Evolutionary conservation across 2,113 vertebrate genomes (phyloP), one percentile per base, ranked within the genome.

Genomic region (Periophthalmodon schlosseri): DNA sequence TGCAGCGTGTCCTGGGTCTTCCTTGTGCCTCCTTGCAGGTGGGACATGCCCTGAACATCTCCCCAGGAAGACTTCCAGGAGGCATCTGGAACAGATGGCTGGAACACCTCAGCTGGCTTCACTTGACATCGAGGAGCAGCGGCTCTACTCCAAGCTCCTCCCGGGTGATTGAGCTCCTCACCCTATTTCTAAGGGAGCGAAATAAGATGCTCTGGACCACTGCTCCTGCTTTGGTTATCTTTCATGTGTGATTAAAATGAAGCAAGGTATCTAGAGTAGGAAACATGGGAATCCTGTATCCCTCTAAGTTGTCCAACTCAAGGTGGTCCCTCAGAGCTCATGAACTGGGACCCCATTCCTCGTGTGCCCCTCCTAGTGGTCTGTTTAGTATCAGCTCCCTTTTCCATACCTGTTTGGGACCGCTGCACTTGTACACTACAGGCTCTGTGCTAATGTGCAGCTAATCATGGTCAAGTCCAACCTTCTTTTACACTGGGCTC

Each of bases 341-440:
- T 67, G 72, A 74, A 56, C 24, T 68, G 73, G 61, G 73, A 18
- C 13, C 67, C 16, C 47, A 1, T 34, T 49, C 56, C 54, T 58
- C 57, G 50, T 9, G 16, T 61, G 46, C 70, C 78, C 66, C 74
- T 77, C 76, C 74, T 86, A 89, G 81, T 75, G 67, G 24, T 78
- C 78, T 92, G 91, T 84, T 91, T 91, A 90, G 76, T 86, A 70
- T 93, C 91, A 87, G 69, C 79, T 72, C 57, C 60, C 68, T 88
- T 89, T 89, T 92, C 85, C 85, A 81, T 82, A 60, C 82, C 87
- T 85, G 91, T 88, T 86, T 63, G 80, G 75, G 21, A 14, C 85
- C 86, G 84, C 83, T 90, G 89, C 66, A 74, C 80, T 56, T 57
- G 64, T 76, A 82, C 83, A 90, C 66, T 87, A 78, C 68, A 70